Conservation (phyloP, 2,888 invertebrate species). For the Dermolepida albohirtum region DNA sequence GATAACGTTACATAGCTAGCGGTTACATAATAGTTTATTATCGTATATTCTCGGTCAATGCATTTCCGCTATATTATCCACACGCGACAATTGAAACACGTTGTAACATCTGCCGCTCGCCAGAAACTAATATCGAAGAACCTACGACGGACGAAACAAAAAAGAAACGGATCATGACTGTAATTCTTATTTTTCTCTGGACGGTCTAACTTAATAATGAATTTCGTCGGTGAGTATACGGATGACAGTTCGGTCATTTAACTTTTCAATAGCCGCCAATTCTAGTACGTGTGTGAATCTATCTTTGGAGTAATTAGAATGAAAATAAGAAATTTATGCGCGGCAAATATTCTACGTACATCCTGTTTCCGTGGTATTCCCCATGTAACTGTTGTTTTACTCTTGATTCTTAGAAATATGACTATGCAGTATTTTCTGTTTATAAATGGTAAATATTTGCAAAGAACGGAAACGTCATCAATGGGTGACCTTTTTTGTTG, state of each 20-base stretch:
- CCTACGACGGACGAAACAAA: conserved; percentile 5
- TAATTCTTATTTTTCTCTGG: conserved; percentile 22
- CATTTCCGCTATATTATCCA: conserved; percentile 31
- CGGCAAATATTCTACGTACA: conserved; percentile 31
- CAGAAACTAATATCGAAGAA: conserved; percentile 29
- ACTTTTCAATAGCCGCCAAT: conserved; percentile 15
- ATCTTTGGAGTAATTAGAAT: conserved; percentile 22
- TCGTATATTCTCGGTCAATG: conserved; percentile 26
- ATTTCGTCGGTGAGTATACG: conserved; percentile 19
- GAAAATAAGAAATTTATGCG: conserved; percentile 31
- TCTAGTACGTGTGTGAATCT: conserved; percentile 4
- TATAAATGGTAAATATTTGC: conserved; percentile 10
- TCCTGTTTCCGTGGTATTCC: conserved; percentile 37
- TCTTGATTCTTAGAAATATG: conserved; percentile 27
- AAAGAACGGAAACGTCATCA: conserved; percentile 19
- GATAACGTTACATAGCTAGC: conserved; percentile 18
- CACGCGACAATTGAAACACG: conserved; percentile 26
- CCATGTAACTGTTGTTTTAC: conserved; percentile 27
- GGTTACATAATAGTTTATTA: conserved; percentile 31
- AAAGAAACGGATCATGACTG: conserved; percentile 26
- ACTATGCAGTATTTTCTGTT: conserved; percentile 18
- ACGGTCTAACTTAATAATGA: conserved; percentile 6
- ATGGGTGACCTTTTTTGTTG: conserved; percentile 4
- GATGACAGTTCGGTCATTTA: conserved; percentile 26
- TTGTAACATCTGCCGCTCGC: conserved; percentile 24